These are phyloP conservation scores for Aphidius ervi DNA, from an alignment of 1,140 invertebrate species.

Conservation along the genomic window DNA sequence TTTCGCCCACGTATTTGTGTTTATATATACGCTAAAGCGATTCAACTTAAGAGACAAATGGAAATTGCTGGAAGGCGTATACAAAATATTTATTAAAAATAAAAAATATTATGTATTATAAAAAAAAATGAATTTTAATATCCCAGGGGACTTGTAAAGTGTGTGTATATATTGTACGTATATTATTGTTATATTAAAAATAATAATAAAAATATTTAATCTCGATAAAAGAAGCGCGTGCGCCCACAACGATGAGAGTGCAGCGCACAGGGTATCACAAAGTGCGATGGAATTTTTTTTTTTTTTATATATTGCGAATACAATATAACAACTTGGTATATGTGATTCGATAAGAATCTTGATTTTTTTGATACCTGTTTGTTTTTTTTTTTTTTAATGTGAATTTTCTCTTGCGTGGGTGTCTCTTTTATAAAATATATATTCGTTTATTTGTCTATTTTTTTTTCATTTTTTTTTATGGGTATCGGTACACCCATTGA, in stretches of 20 bases:
- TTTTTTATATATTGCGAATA: constrained; percentile 9
- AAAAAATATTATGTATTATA: background rate
- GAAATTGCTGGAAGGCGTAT: too few relatives aligned
- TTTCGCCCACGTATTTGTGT: too few relatives aligned
- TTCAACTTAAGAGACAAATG: too few relatives aligned
- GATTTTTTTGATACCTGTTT: constrained; percentile 7
- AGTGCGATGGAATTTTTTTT: constrained; percentile 14
- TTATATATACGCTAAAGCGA: too few relatives aligned
- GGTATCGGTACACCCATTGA: constrained; percentile 16
- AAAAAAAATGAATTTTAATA: constrained; percentile 7
- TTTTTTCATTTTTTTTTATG: background rate
- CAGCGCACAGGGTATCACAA: constrained; percentile 7
- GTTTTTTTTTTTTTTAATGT: background rate
- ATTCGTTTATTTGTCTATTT: background rate
- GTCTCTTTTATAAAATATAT: background rate
- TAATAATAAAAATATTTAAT: constrained; percentile 6
- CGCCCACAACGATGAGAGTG: constrained; percentile 19
- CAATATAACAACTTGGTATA: constrained; percentile 21
- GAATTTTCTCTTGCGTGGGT: constrained; percentile 6
- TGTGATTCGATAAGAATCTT: constrained; percentile 26
- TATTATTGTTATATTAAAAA: too few relatives aligned
- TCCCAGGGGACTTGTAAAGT: constrained; percentile 18
- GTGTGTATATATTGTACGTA: background rate
- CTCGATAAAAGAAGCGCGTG: constrained; percentile 24
- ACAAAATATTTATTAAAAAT: too few relatives aligned